These are phyloP conservation scores for Dissostichus mawsoni DNA, from an alignment of 2,113 vertebrate species.

Conservation along the genomic window DNA sequence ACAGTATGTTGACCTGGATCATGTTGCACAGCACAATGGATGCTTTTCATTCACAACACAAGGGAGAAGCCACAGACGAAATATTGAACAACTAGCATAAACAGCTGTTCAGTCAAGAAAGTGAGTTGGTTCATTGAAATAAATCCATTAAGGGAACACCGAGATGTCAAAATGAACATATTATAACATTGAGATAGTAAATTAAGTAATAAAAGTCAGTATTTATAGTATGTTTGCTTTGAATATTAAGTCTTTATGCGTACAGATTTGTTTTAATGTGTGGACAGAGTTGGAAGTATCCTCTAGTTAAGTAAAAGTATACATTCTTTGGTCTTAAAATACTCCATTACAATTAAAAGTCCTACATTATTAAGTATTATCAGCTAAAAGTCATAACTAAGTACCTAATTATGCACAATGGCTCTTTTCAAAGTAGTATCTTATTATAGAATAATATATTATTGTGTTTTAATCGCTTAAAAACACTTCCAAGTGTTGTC, in stretches of 20 bases:
- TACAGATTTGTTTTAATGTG: neutral
- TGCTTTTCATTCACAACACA: neutral
- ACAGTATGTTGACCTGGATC: conserved; percentile 13
- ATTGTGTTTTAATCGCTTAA: too few species aligned
- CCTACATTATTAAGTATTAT: too few species aligned
- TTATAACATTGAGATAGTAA: neutral
- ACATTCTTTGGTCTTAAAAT: too few species aligned
- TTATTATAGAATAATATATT: too few species aligned
- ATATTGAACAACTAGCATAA: neutral
- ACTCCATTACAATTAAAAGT: too few species aligned
- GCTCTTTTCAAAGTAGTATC: too few species aligned
- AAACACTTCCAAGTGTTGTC: too few species aligned
- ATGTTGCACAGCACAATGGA: conserved; percentile 20
- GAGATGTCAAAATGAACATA: neutral
- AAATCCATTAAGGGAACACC: neutral
- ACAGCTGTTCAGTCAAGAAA: neutral
- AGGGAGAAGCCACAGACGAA: neutral
- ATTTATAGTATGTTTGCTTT: neutral
- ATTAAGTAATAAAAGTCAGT: neutral
- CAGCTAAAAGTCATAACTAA: too few species aligned
- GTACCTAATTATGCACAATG: too few species aligned
- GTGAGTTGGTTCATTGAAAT: neutral
- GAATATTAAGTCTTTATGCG: neutral
- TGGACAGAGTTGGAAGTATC: too few species aligned
- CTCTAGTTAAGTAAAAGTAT: too few species aligned